phyloP scores from a whole-genome alignment of 2,888 invertebrate genomes.

The Drosophila borborema region DNA sequence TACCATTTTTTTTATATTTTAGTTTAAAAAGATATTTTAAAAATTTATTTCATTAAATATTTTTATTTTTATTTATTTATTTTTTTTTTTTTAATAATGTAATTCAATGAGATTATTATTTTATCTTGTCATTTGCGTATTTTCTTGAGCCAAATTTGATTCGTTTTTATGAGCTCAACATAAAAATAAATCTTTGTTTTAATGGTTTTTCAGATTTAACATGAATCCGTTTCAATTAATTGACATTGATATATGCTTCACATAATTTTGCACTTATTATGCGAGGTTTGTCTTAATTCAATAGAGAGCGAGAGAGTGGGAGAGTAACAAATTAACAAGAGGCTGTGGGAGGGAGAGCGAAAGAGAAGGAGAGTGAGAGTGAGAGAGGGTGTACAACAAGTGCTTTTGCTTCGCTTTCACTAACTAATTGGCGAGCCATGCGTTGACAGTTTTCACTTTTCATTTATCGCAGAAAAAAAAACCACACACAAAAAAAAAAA shows the following conservation, averaged over 20 bases:
- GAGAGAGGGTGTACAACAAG: not conserved
- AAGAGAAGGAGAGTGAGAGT: not conserved
- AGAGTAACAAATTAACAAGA: not conserved
- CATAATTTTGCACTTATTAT: slow-evolving; percentile 39
- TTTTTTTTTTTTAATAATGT: not conserved
- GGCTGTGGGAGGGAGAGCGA: not conserved
- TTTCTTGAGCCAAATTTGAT: too few species aligned
- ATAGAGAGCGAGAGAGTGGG: not conserved
- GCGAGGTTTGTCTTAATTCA: slow-evolving; percentile 46
- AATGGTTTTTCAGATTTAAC: not conserved
- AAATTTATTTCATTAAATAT: too few species aligned
- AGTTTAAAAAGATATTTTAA: too few species aligned
- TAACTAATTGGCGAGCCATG: slow-evolving; percentile 61
- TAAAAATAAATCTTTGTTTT: not conserved
- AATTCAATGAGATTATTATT: too few species aligned
- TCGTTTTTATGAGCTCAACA: not conserved
- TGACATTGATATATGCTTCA: slow-evolving; percentile 56
- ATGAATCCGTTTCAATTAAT: slow-evolving; percentile 43
- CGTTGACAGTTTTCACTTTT: slow-evolving; percentile 70
- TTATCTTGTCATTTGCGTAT: not conserved
- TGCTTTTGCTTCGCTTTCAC: slow-evolving; percentile 59
- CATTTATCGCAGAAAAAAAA: slow-evolving; percentile 43
- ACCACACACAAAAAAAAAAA: not conserved
- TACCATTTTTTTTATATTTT: too few species aligned
- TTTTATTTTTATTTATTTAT: too few species aligned